A percentile compares a stretch with the other conserved stretches of the same genome.
phyloP scores from a whole-genome alignment of 37 sponge, comb jelly and placozoan species.

The Halisarca cf. caerulea region DNA sequence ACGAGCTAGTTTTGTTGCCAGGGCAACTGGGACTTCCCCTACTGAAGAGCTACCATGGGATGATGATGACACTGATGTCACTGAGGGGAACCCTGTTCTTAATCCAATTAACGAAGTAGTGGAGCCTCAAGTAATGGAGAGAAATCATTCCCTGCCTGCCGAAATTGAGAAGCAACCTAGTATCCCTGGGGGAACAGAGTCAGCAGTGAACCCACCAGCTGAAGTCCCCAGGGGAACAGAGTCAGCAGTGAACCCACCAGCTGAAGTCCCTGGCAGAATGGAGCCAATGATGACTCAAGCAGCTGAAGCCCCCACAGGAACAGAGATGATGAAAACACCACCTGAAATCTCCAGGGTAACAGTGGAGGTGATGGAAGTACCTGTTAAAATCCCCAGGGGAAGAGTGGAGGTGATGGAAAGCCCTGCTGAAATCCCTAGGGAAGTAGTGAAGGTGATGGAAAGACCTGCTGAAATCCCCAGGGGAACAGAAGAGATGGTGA shows the following conservation, averaged over 20 bases:
- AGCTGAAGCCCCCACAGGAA: too few relatives aligned
- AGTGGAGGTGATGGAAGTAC: too few relatives aligned
- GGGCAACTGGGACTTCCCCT: slow-evolving; percentile 31
- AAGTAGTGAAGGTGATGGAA: not conserved
- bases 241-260: not conserved
- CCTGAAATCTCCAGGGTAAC: too few relatives aligned
- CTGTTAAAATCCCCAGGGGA: not conserved
- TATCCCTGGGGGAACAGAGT: too few relatives aligned
- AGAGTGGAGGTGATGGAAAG: not conserved
- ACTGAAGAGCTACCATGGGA: slow-evolving; percentile 61
- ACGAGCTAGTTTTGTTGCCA: slow-evolving; percentile 64
- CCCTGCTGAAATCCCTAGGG: not conserved
- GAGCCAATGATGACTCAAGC: too few relatives aligned
- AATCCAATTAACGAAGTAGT: not conserved
- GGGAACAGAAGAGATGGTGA: too few relatives aligned
- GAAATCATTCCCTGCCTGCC: not conserved
- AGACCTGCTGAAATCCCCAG: too few relatives aligned
- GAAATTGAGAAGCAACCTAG: not conserved
- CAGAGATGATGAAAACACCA: not conserved
- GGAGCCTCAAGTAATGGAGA: slow-evolving; percentile 3
- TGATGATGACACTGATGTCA: slow-evolving; percentile 44
- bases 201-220: not conserved
- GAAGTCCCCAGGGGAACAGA: not conserved
- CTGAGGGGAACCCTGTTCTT: not conserved
- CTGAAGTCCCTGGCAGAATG: not conserved